Conservation (phyloP, 2,888 invertebrate species). For the Lasioglossum marginatum region DNA sequence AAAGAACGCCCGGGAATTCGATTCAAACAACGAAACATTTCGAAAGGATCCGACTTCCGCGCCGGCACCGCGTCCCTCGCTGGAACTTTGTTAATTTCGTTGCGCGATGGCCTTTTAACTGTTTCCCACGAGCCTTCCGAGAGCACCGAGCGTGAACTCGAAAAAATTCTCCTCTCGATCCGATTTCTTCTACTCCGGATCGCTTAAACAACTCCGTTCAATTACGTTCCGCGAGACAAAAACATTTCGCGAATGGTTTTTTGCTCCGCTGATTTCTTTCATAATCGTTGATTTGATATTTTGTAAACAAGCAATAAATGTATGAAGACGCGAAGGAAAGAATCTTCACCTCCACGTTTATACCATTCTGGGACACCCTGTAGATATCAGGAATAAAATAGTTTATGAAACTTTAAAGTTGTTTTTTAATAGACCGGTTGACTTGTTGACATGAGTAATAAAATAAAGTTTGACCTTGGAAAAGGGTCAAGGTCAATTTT, state of each 20-base stretch:
- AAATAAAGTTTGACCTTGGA: too few species aligned
- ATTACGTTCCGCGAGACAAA: not conserved
- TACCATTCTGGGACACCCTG: too few species aligned
- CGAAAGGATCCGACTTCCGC: constrained; percentile 1
- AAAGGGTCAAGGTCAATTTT: too few species aligned
- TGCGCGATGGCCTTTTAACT: not conserved
- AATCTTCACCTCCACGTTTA: too few species aligned
- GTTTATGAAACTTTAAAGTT: too few species aligned
- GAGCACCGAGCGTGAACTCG: not conserved
- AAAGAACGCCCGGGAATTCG: constrained; percentile 14
- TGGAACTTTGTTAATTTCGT: constrained; percentile 40
- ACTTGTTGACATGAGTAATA: too few species aligned
- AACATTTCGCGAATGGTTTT: not conserved
- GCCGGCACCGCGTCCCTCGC: not conserved
- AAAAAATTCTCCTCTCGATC: not conserved
- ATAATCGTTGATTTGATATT: not conserved
- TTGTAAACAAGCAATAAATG: too few species aligned
- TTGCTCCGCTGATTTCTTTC: not conserved
- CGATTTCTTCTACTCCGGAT: not conserved
- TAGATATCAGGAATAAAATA: too few species aligned
- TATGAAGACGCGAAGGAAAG: too few species aligned
- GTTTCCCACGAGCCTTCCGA: not conserved
- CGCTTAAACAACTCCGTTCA: not conserved
- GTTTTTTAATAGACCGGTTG: too few species aligned
- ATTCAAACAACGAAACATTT: constrained; percentile 16